Percentiles rank a stretch among this genome's conserved stretches.
Evolutionary conservation across 2,113 vertebrate species (phyloP).

Genomic region (Pampusana beccarii): DNA sequence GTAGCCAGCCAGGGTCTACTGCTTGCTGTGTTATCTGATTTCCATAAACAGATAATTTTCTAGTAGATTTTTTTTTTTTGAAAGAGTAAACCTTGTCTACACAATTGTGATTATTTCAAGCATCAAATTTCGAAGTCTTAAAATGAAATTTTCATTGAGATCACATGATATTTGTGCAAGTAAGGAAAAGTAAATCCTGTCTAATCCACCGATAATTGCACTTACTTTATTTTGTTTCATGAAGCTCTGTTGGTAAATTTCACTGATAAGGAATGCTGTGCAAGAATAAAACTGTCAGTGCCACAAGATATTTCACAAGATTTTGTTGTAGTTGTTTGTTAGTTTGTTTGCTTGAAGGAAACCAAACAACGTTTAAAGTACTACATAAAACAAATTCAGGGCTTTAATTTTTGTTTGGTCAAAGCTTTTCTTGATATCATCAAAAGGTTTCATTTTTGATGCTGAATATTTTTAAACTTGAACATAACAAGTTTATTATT

Average conservation of each 20-base stretch:
- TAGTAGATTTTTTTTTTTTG: background rate
- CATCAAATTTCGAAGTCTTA: background rate
- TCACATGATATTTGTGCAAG: background rate
- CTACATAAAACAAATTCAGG: background rate
- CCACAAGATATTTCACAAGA: background rate
- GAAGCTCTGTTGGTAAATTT: background rate
- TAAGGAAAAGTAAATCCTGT: background rate
- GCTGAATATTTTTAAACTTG: background rate
- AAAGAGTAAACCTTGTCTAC: background rate
- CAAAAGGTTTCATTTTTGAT: background rate
- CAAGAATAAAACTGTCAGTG: background rate
- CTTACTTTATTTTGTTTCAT: background rate
- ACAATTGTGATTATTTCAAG: background rate
- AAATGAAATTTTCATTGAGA: background rate
- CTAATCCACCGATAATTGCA: background rate
- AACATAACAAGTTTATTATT: background rate
- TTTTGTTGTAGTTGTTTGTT: background rate
- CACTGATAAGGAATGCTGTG: background rate
- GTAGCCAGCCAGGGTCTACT: background rate
- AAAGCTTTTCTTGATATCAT: background rate
- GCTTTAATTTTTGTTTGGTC: background rate
- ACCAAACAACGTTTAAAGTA: background rate
- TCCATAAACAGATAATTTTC: background rate
- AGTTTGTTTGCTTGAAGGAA: background rate
- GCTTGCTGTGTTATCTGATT: background rate